phyloP scores from a whole-genome alignment of 1,140 invertebrate species.

The Calosoma granatense region DNA sequence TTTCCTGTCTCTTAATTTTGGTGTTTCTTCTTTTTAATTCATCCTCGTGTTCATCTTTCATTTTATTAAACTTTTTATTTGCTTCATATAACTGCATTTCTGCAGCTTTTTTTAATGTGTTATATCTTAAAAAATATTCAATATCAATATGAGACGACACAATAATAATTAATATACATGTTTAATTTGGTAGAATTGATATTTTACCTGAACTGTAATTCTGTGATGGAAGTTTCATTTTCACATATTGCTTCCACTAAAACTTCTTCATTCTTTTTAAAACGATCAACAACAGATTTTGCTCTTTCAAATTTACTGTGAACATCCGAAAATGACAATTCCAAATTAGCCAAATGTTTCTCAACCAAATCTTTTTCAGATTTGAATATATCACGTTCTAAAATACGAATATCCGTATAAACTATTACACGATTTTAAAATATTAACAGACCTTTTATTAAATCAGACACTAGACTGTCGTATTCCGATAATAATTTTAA shows the following conservation, averaged over 20 bases:
- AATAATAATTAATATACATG: no score
- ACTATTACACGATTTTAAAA: no score
- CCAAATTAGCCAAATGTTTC: slow-evolving; percentile 17
- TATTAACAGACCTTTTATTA: slow-evolving; percentile 7
- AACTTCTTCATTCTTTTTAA: slow-evolving; percentile 21
- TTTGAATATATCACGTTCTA: slow-evolving; percentile 1
- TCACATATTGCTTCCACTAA: slow-evolving; percentile 21
- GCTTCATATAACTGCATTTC: slow-evolving; percentile 18
- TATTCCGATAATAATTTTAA: slow-evolving; percentile 13
- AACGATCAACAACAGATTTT: slow-evolving; percentile 22
- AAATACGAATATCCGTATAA: no score
- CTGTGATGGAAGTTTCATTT: slow-evolving; percentile 20
- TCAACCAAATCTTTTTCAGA: slow-evolving; percentile 14
- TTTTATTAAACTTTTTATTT: slow-evolving; percentile 15
- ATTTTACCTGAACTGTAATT: slow-evolving; percentile 14
- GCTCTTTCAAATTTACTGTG: slow-evolving; percentile 26
- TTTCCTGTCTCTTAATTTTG: slow-evolving; percentile 19
- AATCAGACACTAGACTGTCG: slow-evolving; percentile 8
- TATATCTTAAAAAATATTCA: slow-evolving; percentile 14
- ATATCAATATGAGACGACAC: no score
- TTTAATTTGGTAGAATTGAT: not conserved
- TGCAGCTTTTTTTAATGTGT: slow-evolving; percentile 18
- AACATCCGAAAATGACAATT: slow-evolving; percentile 22
- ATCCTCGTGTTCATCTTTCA: slow-evolving; percentile 14
- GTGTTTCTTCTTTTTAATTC: slow-evolving; percentile 18